Percentiles rank a stretch among this genome's conserved stretches.
Evolutionary conservation across 2,888 invertebrate genomes (phyloP).

Genomic region (Poecilus cupreus): DNA sequence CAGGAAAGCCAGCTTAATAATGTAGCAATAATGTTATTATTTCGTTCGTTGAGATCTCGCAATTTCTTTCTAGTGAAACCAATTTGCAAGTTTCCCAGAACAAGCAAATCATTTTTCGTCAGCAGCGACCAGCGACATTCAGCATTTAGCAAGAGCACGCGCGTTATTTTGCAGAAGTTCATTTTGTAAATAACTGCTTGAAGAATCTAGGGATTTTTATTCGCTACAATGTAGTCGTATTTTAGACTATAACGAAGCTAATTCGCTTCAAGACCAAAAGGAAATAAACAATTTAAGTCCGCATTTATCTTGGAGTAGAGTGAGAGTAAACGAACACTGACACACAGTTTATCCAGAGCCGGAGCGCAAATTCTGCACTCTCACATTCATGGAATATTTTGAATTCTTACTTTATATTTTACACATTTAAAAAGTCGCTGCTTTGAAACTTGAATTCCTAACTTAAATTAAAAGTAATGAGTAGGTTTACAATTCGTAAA

Average conservation of each 20-base stretch:
- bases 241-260: conserved; percentile 48
- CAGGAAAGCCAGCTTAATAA: background rate
- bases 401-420: too few species aligned
- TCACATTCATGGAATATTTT: background rate
- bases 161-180: background rate
- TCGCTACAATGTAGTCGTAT: conserved; percentile 23
- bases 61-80: background rate
- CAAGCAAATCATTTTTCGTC: background rate
- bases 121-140: too few species aligned
- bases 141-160: too few species aligned
- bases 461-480: too few species aligned
- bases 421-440: too few species aligned
- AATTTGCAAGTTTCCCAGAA: background rate
- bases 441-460: too few species aligned
- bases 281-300: conserved; percentile 55
- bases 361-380: background rate
- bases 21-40: background rate
- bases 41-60: background rate
- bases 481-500: too few species aligned
- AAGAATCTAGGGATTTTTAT: conserved; percentile 21
- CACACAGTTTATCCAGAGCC: background rate
- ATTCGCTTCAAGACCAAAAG: conserved; percentile 52
- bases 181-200: conserved; percentile 17
- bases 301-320: conserved; percentile 44
- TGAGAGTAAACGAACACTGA: conserved; percentile 26